These are phyloP conservation scores for Armadillidium nasatum DNA, from an alignment of 1,140 invertebrate genomes.

Conservation along the genomic window DNA sequence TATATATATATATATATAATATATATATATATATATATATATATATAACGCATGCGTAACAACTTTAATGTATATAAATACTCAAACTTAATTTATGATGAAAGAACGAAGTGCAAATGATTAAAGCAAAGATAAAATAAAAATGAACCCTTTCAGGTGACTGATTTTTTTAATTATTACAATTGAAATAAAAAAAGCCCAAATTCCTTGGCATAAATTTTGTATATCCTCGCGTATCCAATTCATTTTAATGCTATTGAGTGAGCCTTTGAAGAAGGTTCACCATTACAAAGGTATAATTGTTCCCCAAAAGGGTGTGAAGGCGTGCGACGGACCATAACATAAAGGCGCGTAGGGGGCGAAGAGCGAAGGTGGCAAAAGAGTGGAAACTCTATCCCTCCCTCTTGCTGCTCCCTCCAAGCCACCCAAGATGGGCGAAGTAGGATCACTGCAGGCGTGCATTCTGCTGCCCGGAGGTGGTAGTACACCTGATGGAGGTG, in stretches of 20 bases:
- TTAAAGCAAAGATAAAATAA: too few species aligned
- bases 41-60: too few species aligned
- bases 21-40: too few species aligned
- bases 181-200: neutral
- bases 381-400: slow-evolving; percentile 31
- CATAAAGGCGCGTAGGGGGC: slow-evolving; percentile 43
- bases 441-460: slow-evolving; percentile 22
- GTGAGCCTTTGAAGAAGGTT: neutral
- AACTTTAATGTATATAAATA: too few species aligned
- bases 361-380: slow-evolving; percentile 43
- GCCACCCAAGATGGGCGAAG: slow-evolving; percentile 10
- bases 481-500: slow-evolving; percentile 27
- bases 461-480: slow-evolving; percentile 19
- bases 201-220: neutral
- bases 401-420: slow-evolving; percentile 15
- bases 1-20: too few species aligned
- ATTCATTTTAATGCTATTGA: neutral
- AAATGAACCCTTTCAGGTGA: too few species aligned
- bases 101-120: too few species aligned
- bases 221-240: neutral
- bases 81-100: too few species aligned
- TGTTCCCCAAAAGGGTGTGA: slow-evolving; percentile 32
- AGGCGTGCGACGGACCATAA: slow-evolving; percentile 37
- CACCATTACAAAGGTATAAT: slow-evolving; percentile 14
- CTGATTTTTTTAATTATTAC: neutral